Conservation (phyloP, 2,797 vertebrate genomes). For the Margarornis squamiger region DNA sequence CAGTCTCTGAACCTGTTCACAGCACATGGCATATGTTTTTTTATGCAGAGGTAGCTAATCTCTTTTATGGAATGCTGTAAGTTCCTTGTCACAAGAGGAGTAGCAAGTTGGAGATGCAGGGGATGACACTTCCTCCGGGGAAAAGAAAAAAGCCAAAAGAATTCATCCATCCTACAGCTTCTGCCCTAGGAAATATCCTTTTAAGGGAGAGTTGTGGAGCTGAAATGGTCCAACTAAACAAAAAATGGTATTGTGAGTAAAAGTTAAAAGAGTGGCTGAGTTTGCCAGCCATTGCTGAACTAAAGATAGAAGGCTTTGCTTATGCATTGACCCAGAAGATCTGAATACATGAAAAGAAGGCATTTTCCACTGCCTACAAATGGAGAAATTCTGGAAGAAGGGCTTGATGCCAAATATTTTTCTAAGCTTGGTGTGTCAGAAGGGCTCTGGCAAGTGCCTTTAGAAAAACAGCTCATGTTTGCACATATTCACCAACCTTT, state of each 20-base stretch:
- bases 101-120: background rate
- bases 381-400: constrained; percentile 49
- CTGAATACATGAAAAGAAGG: constrained; percentile 41
- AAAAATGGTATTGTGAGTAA: background rate
- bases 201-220: background rate
- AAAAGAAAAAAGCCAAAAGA: background rate
- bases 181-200: background rate
- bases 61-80: background rate
- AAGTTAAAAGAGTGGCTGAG: background rate
- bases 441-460: constrained; percentile 59
- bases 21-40: background rate
- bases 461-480: constrained; percentile 65
- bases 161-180: background rate
- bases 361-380: constrained; percentile 59
- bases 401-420: constrained; percentile 63
- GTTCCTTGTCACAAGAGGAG: background rate
- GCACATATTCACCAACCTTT: constrained; percentile 62
- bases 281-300: constrained; percentile 24
- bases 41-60: background rate
- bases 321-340: constrained; percentile 42
- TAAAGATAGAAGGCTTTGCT: constrained; percentile 48
- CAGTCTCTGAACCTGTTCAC: background rate
- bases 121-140: background rate
- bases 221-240: background rate
- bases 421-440: constrained; percentile 62